Percentiles rank a stretch among this genome's conserved stretches.
These are phyloP conservation scores for Noctuana brunneofusca DNA, from an alignment of 2,888 invertebrate genomes.

Conservation along the genomic window DNA sequence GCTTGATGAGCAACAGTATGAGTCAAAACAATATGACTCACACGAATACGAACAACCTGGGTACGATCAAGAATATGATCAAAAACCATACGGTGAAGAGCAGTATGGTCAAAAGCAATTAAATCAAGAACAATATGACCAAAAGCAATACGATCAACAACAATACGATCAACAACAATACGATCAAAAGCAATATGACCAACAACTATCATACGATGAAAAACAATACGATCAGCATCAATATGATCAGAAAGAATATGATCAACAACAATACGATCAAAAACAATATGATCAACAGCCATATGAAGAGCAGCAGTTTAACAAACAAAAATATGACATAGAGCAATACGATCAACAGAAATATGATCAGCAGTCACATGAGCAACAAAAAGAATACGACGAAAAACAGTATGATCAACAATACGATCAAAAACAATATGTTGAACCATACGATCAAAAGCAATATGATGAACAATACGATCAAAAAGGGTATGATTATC, in stretches of 20 bases:
- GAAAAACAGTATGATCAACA: conserved; percentile 44
- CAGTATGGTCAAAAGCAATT: conserved; percentile 29
- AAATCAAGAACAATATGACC: conserved; percentile 32
- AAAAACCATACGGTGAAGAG: conserved; percentile 28
- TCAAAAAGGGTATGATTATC: conserved; percentile 30
- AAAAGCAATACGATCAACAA: conserved; percentile 42
- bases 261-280: conserved; percentile 39
- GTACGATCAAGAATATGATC: conserved; percentile 36
- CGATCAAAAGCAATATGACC: conserved; percentile 28
- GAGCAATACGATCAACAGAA: conserved; percentile 49
- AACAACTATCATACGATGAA: conserved; percentile 34
- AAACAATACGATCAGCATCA: conserved; percentile 41
- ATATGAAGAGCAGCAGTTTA: conserved; percentile 41
- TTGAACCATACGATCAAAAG: conserved; percentile 38
- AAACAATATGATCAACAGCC: conserved; percentile 39
- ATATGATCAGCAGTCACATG: conserved; percentile 42
- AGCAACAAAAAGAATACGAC: conserved; percentile 33
- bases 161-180: conserved; percentile 37
- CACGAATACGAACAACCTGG: conserved; percentile 40
- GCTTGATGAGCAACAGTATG: conserved; percentile 16
- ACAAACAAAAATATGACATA: conserved; percentile 43
- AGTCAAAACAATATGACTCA: conserved; percentile 33
- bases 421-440: neutral
- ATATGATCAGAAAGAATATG: conserved; percentile 38
- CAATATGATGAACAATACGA: conserved; percentile 38